Conservation (phyloP, 2,888 invertebrate species). For the Zhuqinia jingwanae region DNA sequence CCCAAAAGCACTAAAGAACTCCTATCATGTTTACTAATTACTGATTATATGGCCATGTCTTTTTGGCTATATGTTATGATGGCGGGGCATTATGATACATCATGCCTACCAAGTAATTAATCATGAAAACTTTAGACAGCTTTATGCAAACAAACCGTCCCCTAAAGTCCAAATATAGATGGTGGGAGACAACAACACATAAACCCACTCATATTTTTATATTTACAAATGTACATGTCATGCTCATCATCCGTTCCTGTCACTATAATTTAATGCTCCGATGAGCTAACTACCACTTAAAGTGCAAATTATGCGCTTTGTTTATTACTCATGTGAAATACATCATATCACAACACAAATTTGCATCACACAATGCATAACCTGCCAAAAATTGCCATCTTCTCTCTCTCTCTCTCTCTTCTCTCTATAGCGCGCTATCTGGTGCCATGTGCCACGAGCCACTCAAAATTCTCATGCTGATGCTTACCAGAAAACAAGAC, state of each 20-base stretch:
- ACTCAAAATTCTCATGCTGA: background rate
- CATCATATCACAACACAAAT: slow-evolving; percentile 47
- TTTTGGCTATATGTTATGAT: background rate
- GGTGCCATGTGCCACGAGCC: background rate
- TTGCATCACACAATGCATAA: background rate
- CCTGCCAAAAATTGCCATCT: too few species aligned
- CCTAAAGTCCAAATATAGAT: slow-evolving; percentile 64
- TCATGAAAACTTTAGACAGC: slow-evolving; percentile 58
- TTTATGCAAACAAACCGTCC: slow-evolving; percentile 65
- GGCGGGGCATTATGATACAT: slow-evolving; percentile 38
- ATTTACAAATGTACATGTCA: slow-evolving; percentile 62
- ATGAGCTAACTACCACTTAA: slow-evolving; percentile 67
- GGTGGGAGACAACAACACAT: slow-evolving; percentile 4
- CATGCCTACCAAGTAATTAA: slow-evolving; percentile 55
- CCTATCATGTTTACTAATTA: background rate
- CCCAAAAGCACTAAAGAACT: too few species aligned
- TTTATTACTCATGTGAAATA: slow-evolving; percentile 61
- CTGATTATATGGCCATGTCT: background rate
- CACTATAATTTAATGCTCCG: slow-evolving; percentile 69
- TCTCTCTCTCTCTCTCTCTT: too few species aligned
- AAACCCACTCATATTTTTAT: slow-evolving; percentile 19
- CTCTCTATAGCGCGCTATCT: too few species aligned
- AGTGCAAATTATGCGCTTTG: slow-evolving; percentile 69
- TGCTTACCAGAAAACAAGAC: too few species aligned
- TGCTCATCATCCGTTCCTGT: slow-evolving; percentile 64